Percentiles rank a stretch among this genome's conserved stretches.
Evolutionary conservation across 2,113 vertebrate genomes (phyloP).

Genomic region (Pedetes capensis): DNA sequence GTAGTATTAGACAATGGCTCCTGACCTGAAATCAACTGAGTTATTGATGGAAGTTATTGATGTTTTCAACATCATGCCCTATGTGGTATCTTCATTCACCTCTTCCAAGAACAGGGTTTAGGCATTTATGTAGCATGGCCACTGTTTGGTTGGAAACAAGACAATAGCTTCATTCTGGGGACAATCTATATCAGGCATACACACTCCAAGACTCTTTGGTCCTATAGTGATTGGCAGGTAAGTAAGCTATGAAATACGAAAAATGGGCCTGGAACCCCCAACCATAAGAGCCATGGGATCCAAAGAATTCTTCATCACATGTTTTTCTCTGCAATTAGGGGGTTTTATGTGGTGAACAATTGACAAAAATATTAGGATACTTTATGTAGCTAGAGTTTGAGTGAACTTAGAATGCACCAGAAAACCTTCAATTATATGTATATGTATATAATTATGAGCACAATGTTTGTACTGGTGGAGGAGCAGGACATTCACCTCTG

Average conservation of each 20-base stretch:
- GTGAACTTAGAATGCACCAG: background rate
- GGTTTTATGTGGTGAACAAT: background rate
- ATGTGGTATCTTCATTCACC: constrained; percentile 44
- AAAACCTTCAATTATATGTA: accelerated
- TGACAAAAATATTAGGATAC: background rate
- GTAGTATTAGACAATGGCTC: constrained; percentile 78
- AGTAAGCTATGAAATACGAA: accelerated
- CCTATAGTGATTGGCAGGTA: accelerated
- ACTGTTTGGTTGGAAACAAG: background rate
- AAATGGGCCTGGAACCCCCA: background rate
- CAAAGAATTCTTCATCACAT: background rate
- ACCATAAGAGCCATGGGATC: background rate
- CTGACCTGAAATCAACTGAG: constrained; percentile 74
- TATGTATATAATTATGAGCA: too few relatives aligned
- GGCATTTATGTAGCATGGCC: background rate
- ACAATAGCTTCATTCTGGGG: background rate
- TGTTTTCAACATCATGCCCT: constrained; percentile 53
- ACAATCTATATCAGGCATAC: background rate
- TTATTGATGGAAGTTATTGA: constrained; percentile 76
- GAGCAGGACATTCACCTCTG: background rate
- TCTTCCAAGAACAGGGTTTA: background rate
- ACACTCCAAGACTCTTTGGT: accelerated
- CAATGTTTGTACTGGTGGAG: accelerated
- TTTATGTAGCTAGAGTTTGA: background rate
- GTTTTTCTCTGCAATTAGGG: background rate